These are phyloP conservation scores for Tetrao urogallus DNA, from an alignment of 2,113 vertebrate genomes.

Conservation along the genomic window DNA sequence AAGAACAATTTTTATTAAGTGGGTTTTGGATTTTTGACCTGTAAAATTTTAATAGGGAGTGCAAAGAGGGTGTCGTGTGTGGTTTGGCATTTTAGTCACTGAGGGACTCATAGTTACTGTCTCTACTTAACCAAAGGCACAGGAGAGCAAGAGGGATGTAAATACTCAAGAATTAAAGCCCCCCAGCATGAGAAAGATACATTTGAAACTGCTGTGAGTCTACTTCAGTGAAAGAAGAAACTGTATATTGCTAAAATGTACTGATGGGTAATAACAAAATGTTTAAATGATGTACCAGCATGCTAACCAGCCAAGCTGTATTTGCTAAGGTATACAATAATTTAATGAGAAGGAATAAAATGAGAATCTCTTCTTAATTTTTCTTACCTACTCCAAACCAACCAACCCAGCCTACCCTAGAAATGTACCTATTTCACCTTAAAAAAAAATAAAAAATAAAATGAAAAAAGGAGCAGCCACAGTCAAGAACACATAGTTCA, in stretches of 20 bases:
- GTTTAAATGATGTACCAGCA: background rate
- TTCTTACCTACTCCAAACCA: background rate
- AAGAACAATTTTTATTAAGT: slow-evolving; percentile 97
- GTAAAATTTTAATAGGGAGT: slow-evolving; percentile 99
- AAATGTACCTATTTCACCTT: background rate
- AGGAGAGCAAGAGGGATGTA: slow-evolving; percentile 78
- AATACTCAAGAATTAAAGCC: slow-evolving; percentile 76
- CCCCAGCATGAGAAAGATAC: background rate
- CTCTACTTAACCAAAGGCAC: slow-evolving; percentile 91
- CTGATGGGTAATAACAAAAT: background rate
- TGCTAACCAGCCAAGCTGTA: background rate
- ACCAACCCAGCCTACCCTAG: rapidly evolving
- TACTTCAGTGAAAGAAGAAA: background rate
- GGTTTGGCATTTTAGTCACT: slow-evolving; percentile 93
- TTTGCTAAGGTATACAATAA: background rate
- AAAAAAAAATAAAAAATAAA: no score
- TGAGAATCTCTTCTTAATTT: background rate
- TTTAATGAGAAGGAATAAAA: background rate
- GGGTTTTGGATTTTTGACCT: slow-evolving; percentile 99
- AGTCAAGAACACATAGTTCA: background rate
- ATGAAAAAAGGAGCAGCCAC: background rate
- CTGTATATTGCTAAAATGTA: background rate
- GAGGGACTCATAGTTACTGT: slow-evolving; percentile 89
- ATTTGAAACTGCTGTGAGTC: background rate
- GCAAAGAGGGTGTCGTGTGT: slow-evolving; percentile 86